Evolutionary conservation across 2,113 vertebrate species (phyloP).

Genomic region (Nerophis lumbriciformis): DNA sequence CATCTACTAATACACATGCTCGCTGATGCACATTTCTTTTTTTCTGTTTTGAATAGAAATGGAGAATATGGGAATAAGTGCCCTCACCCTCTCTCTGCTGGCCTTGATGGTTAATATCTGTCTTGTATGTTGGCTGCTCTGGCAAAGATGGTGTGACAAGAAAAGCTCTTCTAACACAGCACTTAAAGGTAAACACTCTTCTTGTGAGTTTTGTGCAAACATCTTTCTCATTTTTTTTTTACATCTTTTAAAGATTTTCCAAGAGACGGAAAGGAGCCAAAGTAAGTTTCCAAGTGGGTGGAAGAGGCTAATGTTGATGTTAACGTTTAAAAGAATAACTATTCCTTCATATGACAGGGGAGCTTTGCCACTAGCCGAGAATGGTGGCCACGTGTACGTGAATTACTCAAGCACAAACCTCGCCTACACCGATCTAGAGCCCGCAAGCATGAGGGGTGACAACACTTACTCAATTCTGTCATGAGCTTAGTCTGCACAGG

Average conservation of each 20-base stretch:
- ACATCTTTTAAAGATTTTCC: conserved; percentile 20
- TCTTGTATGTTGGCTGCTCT: conserved; percentile 19
- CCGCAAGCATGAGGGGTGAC: conserved; percentile 4
- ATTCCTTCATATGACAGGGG: conserved; percentile 16
- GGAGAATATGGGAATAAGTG: conserved; percentile 33
- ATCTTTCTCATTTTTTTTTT: neutral
- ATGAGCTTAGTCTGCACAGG: conserved; percentile 8
- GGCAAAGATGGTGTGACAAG: neutral
- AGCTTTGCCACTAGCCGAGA: neutral
- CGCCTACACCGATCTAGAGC: conserved; percentile 42
- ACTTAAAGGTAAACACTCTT: conserved; percentile 33
- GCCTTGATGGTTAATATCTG: conserved; percentile 17
- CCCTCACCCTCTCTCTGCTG: conserved; percentile 32
- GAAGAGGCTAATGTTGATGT: no score
- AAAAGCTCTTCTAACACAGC: neutral
- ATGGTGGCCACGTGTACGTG: conserved; percentile 46
- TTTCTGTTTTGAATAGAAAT: conserved; percentile 11
- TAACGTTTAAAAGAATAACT: no score
- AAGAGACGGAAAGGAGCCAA: conserved; percentile 14
- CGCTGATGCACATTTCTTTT: neutral
- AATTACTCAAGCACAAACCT: conserved; percentile 41
- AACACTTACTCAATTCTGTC: conserved; percentile 39
- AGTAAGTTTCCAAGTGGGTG: conserved; percentile 32
- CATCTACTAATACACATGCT: neutral
- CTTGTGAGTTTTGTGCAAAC: neutral